Evolutionary conservation across 1,140 invertebrate species (phyloP).

Genomic region (Zaprionus tsacasi): DNA sequence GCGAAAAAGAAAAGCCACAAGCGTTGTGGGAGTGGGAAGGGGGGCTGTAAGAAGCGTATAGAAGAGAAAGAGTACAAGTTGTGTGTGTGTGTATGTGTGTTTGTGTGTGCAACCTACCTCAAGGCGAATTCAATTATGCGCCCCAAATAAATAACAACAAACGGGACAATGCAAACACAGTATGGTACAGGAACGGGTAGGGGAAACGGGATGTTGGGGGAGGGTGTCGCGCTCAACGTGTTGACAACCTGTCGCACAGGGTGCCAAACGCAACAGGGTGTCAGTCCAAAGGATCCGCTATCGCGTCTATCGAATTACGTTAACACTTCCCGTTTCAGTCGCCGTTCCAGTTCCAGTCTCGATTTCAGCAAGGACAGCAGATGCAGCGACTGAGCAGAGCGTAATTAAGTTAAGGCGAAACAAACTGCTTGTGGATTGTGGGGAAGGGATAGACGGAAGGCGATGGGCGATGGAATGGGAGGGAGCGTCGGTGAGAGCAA

Average conservation of each 20-base stretch:
- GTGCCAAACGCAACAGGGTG: background rate
- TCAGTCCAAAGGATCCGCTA: background rate
- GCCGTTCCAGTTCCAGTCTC: background rate
- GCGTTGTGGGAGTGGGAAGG: background rate
- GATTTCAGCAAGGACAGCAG: background rate
- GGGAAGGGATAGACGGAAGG: background rate
- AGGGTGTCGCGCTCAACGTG: too few species aligned
- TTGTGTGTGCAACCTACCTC: constrained; percentile 52
- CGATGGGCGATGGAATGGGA: background rate
- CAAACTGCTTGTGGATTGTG: background rate
- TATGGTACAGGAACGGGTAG: background rate
- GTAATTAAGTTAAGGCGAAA: constrained; percentile 1
- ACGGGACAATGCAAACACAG: background rate
- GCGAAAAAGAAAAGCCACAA: constrained; percentile 22
- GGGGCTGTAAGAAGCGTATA: constrained; percentile 5
- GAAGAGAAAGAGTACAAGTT: constrained; percentile 15
- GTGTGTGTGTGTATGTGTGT: constrained; percentile 33
- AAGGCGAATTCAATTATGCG: constrained; percentile 66
- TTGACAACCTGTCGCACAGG: constrained; percentile 1
- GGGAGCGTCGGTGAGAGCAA: background rate
- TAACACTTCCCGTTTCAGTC: background rate
- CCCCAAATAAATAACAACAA: constrained; percentile 13
- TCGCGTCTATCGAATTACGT: constrained; percentile 4
- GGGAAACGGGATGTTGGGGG: background rate
- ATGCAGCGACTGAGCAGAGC: background rate